Evolutionary conservation across 2,888 invertebrate species (phyloP), one percentile per base, ranked within the genome.

Genomic region (Ectobius pallidus): DNA sequence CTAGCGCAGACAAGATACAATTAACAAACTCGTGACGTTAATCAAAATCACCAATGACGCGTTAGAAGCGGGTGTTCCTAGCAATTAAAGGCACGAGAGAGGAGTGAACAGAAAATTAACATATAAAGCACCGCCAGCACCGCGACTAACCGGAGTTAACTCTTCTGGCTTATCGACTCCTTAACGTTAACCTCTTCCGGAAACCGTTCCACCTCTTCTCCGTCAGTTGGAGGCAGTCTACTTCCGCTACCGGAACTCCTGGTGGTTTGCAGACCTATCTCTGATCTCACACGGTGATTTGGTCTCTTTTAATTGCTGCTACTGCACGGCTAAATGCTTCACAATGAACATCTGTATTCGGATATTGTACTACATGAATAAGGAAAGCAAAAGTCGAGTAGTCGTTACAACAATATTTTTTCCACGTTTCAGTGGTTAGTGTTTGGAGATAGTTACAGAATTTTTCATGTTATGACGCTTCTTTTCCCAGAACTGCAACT

Each of bases 181-280:
- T 22, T 52, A 25, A 39, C 11, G 52, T 52, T 52, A 52, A 52
- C 52, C 52, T 52, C 25, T 52, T n/a, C 25, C 52, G 52, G 52
- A 52, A 52, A 22, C 52, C 20, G 52, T 62, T 62, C 62, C 62
- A 39, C 62, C 39, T 62, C 62, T 22, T 62, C 62, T 34, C 18
- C 62, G 22, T 1, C 62, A 62, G 62, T 32, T 39, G 62, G 62
- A 34, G 27, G 39, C 62, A 30, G 20, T 25, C 3, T 25, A 25
- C 52, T 52, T 52, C 52, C 52, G 52, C 9, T 52, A 20, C 52
- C 52, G 52, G 52, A 52, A 52, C 52, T 25, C 52, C 3, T 52
- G 1, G 52, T 52, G 9, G n/a, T n/a, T n/a, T n/a, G n/a, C n/a
- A n/a, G n/a, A n/a, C n/a, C 9, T 4, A 44, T 7, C 22, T 25